Base-by-base conservation (phyloP, 1,140 invertebrate genomes). In the Chrysopa pallens region DNA sequence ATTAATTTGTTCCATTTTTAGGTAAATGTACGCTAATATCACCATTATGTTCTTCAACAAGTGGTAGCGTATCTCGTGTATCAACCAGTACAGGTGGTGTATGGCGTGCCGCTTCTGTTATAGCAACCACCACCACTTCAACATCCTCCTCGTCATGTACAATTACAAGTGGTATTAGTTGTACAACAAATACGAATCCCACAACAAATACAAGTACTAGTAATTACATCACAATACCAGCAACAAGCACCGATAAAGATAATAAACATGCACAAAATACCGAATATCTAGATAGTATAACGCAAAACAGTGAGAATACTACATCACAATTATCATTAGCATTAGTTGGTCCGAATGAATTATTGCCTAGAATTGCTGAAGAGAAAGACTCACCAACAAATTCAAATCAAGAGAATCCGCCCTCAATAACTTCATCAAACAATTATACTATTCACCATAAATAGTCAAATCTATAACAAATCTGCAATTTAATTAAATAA, bases 341-440 rank as follows among this genome's bases (percentile, higher is more conserved):
- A 43, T 51, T 61, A 41, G 57, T 60, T n/a, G 53, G 59, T 36
- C 60, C 63, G 1, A 64, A 63, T 43, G 70, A 73, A 53, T 53
- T 68, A 5, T 53, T 83, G 36, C 79, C 79, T 4, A 64, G 79
- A 43, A 83, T 82, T 48, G 82, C 84, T 0, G 84, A 87, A 55
- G 82, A 86, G 56, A 85, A 85, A 55, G 82, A 86, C 59, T 84
- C 81, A 9, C 82, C 82, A 0, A 85, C 81, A 0, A 74, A 74
- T 23, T 23, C 17, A 23, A 23, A 23, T 23, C 17, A 23, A 23
- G 17, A 23, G 17, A 23, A 23, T 23, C 17, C 17, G 17, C 17
- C 17, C 17, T 23, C 17, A 23, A 3, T 23, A 23, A 23, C 17
- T n/a, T n/a, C n/a, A n/a, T n/a, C n/a, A n/a, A 23, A 23, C 17